Percentiles rank a stretch among this genome's conserved stretches.
These are phyloP conservation scores for Drosophila rellima DNA, from an alignment of 2,888 invertebrate species.

Conservation along the genomic window DNA sequence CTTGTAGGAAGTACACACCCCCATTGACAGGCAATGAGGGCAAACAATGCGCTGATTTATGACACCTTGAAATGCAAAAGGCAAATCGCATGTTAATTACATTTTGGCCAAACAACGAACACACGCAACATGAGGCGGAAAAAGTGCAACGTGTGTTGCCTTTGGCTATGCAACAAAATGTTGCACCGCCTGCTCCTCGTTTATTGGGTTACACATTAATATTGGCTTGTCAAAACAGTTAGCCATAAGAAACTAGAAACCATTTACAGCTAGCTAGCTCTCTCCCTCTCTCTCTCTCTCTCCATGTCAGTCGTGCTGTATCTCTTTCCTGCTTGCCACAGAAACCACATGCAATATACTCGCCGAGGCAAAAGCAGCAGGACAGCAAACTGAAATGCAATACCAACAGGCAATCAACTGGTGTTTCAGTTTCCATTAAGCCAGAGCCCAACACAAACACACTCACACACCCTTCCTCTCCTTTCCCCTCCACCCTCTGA, in stretches of 20 bases:
- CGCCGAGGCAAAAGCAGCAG: conserved; percentile 33
- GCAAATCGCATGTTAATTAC: conserved; percentile 79
- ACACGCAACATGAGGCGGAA: conserved; percentile 23
- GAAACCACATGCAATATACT: conserved; percentile 72
- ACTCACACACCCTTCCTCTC: not conserved
- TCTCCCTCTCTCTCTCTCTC: not conserved
- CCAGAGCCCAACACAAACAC: conserved; percentile 19
- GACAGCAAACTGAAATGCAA: conserved; percentile 48
- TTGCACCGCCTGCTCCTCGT: conserved; percentile 34
- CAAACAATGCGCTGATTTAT: conserved; percentile 73
- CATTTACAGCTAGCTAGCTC: conserved; percentile 29
- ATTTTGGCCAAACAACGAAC: conserved; percentile 17
- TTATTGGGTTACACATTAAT: conserved; percentile 52
- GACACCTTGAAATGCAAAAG: conserved; percentile 74
- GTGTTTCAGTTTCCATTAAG: conserved; percentile 82
- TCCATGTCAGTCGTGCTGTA: not conserved
- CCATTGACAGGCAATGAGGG: conserved; percentile 24
- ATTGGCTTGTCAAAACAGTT: conserved; percentile 65
- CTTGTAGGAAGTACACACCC: conserved; percentile 23
- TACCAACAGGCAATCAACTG: conserved; percentile 80
- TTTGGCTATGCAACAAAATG: conserved; percentile 32
- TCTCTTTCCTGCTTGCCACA: conserved; percentile 46
- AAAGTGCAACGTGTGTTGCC: conserved; percentile 6
- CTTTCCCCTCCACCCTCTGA: not conserved
- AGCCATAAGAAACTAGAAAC: conserved; percentile 62